Base-by-base conservation (phyloP, 2,113 vertebrate species). In the Centropus bengalensis region DNA sequence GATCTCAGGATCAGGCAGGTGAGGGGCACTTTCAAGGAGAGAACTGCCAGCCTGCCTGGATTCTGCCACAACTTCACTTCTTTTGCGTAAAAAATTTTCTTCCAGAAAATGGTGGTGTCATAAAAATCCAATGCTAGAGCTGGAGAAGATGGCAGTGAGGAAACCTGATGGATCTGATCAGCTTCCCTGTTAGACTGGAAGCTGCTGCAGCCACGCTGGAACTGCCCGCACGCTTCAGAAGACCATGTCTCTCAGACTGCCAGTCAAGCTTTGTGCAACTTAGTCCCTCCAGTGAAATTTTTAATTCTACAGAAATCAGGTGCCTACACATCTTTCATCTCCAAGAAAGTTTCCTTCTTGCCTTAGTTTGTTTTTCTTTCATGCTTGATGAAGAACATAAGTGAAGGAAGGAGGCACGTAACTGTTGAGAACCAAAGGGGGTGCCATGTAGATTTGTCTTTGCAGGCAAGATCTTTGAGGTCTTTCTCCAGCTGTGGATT, bases 261-360 rank as follows among this genome's bases (percentile, higher is more conserved):
- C 55, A 68, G 3, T 12, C 54, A 54, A 49, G 55, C 12, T 6
- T 83, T 88, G 54, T 5, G 5, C 67, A 91, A 85, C 21, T 68
- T 88, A 32, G 24, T 91, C 36, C 76, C 68, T 94, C 33, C 55
- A 88, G 63, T 62, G 70, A 36, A 88, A 73, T 76, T 82, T 66
- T 42, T 59, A 90, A 83, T 93, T 77, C 59, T 74, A 44, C 51
- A 88, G 90, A 88, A 94, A 66, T 83, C 9, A 94, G 28, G 93
- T 91, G 55, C 82, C 82, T 87, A 66, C 38, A 77, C 82, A 79
- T 78, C 59, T 89, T 89, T 91, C 64, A 56, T 82, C 66, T 89
- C 62, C 71, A 75, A 36, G 85, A 59, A 88, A 86, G 54, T 66
- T 91, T 76, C 77, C 62, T 75, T 44, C 63, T 69, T 82, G 51